Evolutionary conservation across 2,797 vertebrate species (phyloP).

Genomic region (Pseudopleuronectes americanus): DNA sequence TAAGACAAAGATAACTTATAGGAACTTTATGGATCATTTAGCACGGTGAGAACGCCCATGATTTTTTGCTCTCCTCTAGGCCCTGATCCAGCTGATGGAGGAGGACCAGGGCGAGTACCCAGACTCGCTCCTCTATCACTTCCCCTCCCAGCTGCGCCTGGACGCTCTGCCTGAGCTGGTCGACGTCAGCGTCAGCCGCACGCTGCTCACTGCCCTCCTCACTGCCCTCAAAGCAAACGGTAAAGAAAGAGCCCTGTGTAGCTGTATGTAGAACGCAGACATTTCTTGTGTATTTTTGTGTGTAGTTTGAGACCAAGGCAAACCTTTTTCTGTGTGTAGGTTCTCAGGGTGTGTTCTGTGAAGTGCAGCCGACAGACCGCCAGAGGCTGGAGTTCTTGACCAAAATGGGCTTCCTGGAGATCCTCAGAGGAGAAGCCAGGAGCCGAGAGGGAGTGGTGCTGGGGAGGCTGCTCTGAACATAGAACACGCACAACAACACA

Average conservation of each 20-base stretch:
- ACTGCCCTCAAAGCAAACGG: conserved; percentile 87
- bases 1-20: too few species aligned
- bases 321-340: conserved; percentile 66
- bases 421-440: conserved; percentile 84
- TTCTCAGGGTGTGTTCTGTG: conserved; percentile 89
- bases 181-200: conserved; percentile 85
- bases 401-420: conserved; percentile 88
- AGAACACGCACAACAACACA: conserved; percentile 25
- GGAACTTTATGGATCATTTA: too few species aligned
- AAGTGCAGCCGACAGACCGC: conserved; percentile 84
- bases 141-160: conserved; percentile 88
- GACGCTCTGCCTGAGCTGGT: conserved; percentile 84
- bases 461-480: conserved; percentile 84
- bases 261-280: too few species aligned
- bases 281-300: neutral
- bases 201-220: conserved; percentile 85
- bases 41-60: neutral
- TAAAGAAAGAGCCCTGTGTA: conserved; percentile 47
- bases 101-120: conserved; percentile 85
- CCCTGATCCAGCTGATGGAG: conserved; percentile 83
- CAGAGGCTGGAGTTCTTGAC: conserved; percentile 87
- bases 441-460: conserved; percentile 81
- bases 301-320: neutral
- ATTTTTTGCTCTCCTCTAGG: conserved; percentile 59
- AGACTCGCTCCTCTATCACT: conserved; percentile 87